Evolutionary conservation across 2,888 invertebrate genomes (phyloP).

Genomic region (Papilio protenor): DNA sequence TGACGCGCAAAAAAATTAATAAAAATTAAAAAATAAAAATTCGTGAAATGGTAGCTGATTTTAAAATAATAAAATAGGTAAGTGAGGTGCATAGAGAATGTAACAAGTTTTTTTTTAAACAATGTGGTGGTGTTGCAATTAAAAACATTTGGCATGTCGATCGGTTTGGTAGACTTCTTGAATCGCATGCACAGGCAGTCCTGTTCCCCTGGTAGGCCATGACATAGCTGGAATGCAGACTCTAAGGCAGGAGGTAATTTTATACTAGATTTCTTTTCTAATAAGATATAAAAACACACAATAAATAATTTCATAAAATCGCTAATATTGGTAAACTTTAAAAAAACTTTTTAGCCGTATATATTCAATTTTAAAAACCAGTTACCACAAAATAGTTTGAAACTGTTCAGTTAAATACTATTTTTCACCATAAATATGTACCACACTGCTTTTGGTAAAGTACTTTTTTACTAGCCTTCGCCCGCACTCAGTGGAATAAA

Average conservation of each 20-base stretch:
- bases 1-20: constrained; percentile 45
- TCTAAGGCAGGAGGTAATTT: constrained; percentile 53
- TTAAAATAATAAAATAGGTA: constrained; percentile 67
- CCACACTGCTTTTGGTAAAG: no score
- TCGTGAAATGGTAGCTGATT: constrained; percentile 55
- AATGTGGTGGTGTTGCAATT: constrained; percentile 76
- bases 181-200: constrained; percentile 73
- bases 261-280: constrained; percentile 44
- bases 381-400: no score
- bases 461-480: no score
- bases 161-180: constrained; percentile 55
- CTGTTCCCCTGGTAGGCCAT: constrained; percentile 48
- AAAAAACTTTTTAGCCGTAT: no score
- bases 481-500: no score
- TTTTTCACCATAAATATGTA: no score
- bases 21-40: constrained; percentile 44
- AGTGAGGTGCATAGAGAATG: constrained; percentile 73
- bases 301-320: constrained; percentile 8
- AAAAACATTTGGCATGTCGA: constrained; percentile 70
- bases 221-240: constrained; percentile 55
- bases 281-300: constrained; percentile 40
- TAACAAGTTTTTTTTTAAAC: constrained; percentile 63
- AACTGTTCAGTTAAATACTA: no score
- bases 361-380: no score
- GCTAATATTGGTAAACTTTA: neutral